A percentile compares a stretch with the other conserved stretches of the same genome.
Evolutionary conservation across 2,797 vertebrate species (phyloP).

Genomic region (Pagetopsis macropterus): DNA sequence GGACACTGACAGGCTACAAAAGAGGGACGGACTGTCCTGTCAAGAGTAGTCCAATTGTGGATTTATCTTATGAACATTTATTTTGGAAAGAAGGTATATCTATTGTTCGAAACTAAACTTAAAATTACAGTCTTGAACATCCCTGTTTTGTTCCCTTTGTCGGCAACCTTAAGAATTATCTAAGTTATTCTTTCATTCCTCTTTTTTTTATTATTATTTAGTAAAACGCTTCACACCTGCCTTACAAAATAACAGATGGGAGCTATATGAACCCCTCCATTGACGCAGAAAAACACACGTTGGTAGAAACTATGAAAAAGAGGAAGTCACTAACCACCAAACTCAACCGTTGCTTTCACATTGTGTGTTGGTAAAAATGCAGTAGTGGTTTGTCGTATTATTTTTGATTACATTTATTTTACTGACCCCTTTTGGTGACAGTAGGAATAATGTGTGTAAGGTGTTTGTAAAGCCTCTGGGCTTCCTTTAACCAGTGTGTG

Average conservation of each 20-base stretch:
- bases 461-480: conserved; percentile 14
- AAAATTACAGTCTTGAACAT: no score
- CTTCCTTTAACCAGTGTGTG: not conserved
- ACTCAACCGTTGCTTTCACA: conserved; percentile 10
- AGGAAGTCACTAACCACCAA: conserved; percentile 16
- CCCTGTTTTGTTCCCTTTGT: no score
- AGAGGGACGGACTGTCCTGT: not conserved
- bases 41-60: no score
- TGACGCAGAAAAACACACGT: not conserved
- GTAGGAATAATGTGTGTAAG: not conserved
- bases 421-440: conserved; percentile 20
- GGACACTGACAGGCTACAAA: not conserved
- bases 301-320: not conserved
- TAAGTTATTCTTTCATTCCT: no score
- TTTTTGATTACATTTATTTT: not conserved
- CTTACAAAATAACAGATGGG: conserved; percentile 1
- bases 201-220: not conserved
- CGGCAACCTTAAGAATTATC: no score
- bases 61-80: no score
- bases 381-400: not conserved
- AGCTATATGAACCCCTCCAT: not conserved
- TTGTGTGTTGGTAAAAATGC: not conserved
- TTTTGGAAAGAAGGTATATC: no score
- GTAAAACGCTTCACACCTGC: not conserved
- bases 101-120: no score